These are phyloP conservation scores for Drosophila formosana DNA, from an alignment of 2,888 invertebrate species.

Conservation along the genomic window DNA sequence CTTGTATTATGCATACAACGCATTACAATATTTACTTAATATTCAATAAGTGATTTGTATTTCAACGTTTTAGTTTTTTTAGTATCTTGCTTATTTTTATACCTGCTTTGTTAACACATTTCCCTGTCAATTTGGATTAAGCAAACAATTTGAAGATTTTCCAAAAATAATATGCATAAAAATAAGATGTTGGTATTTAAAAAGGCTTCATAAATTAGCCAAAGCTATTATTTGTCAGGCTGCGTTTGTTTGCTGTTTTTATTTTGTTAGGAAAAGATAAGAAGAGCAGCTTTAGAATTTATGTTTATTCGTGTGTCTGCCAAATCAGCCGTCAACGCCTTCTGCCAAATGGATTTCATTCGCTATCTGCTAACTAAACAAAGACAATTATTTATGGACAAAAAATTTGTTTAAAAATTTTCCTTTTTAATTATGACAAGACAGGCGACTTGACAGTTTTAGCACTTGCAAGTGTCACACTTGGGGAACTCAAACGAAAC, in stretches of 20 bases:
- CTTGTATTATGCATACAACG: too few species aligned
- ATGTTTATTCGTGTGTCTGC: slow-evolving; percentile 51
- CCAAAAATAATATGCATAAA: slow-evolving; percentile 8
- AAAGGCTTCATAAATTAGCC: slow-evolving; percentile 62
- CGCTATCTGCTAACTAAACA: slow-evolving; percentile 24
- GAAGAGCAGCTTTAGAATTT: slow-evolving; percentile 50
- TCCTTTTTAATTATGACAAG: slow-evolving; percentile 79
- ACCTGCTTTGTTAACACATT: slow-evolving; percentile 30
- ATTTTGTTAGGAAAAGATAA: slow-evolving; percentile 5
- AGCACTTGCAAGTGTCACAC: slow-evolving; percentile 61
- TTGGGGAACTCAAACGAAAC: slow-evolving; percentile 14
- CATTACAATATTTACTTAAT: background rate
- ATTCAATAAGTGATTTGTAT: background rate
- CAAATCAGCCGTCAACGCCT: slow-evolving; percentile 71
- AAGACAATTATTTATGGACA: slow-evolving; percentile 55
- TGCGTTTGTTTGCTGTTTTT: slow-evolving; percentile 8
- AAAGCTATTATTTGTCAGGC: slow-evolving; percentile 56
- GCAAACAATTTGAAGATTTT: slow-evolving; percentile 15
- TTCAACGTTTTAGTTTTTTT: background rate
- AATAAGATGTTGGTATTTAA: slow-evolving; percentile 34
- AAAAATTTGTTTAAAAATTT: slow-evolving; percentile 59
- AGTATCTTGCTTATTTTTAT: background rate
- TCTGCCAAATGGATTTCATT: slow-evolving; percentile 69
- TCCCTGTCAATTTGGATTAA: slow-evolving; percentile 43
- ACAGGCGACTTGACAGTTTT: slow-evolving; percentile 72